These are phyloP conservation scores for Mantis religiosa DNA, from an alignment of 2,888 invertebrate genomes.

Conservation along the genomic window DNA sequence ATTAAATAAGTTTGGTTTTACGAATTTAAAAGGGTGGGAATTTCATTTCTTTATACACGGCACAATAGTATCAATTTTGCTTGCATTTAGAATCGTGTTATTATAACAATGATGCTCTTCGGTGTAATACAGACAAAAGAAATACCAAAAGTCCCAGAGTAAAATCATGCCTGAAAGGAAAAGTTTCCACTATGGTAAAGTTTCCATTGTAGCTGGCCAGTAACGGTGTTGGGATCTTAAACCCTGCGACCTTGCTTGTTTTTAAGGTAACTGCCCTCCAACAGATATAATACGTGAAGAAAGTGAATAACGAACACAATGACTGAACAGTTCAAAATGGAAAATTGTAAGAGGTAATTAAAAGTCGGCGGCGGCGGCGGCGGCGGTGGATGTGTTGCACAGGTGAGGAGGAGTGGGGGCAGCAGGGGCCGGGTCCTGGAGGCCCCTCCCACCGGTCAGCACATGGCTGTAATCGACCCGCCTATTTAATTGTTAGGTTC, in stretches of 20 bases:
- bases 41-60: no score
- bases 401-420: background rate
- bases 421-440: background rate
- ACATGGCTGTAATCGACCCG: slow-evolving; percentile 10
- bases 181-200: no score
- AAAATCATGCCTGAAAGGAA: no score
- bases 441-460: background rate
- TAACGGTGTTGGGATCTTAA: no score
- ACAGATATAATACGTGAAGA: background rate
- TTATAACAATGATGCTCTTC: no score
- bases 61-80: no score
- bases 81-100: no score
- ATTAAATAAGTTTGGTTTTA: no score
- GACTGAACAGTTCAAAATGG: background rate
- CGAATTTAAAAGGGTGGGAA: no score
- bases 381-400: background rate
- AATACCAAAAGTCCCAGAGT: no score
- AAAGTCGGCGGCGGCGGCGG: background rate
- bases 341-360: background rate
- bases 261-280: background rate
- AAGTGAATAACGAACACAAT: background rate
- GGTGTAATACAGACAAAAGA: no score
- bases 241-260: background rate
- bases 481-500: slow-evolving; percentile 25
- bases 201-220: no score